phyloP scores from a whole-genome alignment of 2,797 vertebrate genomes.

The Acanthis flammea region DNA sequence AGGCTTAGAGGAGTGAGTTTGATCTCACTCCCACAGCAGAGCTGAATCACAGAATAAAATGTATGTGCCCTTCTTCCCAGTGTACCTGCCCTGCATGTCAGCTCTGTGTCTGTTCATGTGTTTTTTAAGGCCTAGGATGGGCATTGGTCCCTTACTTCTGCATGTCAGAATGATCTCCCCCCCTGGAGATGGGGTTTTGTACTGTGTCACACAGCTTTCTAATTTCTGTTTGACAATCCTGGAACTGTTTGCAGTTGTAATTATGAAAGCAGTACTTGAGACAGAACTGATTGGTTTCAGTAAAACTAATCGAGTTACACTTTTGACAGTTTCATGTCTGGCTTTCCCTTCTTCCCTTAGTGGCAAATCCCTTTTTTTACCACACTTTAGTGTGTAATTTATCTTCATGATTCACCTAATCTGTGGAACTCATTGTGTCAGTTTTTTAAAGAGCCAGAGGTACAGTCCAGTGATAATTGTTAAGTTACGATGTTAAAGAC shows the following conservation, averaged over 20 bases:
- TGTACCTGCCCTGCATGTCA: fast-evolving
- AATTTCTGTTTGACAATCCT: neutral
- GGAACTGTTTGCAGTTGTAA: neutral
- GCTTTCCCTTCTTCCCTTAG: neutral
- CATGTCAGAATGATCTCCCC: neutral
- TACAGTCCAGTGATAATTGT: neutral
- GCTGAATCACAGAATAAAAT: neutral
- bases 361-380: neutral
- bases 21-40: neutral
- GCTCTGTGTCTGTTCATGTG: neutral
- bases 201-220: neutral
- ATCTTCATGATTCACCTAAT: neutral
- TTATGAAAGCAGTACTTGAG: neutral
- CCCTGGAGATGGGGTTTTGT: neutral
- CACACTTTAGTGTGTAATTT: neutral
- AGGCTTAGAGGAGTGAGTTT: neutral
- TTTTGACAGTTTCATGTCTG: neutral
- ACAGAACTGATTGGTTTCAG: neutral
- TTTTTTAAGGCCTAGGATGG: neutral
- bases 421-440: neutral
- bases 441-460: neutral
- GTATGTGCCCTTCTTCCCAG: neutral
- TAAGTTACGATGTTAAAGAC: neutral
- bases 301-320: neutral
- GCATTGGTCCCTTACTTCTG: fast-evolving